These are phyloP conservation scores for Thalassophryne amazonica DNA, from an alignment of 2,797 vertebrate species.

Conservation along the genomic window DNA sequence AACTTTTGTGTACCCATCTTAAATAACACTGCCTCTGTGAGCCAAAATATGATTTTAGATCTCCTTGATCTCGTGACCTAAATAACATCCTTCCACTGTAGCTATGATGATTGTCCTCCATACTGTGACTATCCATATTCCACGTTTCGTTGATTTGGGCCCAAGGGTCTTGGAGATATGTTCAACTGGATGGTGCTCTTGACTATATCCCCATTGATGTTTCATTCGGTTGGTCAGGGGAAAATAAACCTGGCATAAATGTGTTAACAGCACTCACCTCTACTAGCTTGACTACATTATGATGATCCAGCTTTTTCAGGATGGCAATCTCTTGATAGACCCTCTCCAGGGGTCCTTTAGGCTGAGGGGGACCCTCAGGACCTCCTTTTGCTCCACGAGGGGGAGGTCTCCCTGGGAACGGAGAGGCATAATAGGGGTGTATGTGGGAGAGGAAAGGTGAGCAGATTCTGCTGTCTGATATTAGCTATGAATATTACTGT, in stretches of 20 bases:
- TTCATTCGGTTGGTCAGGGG: neutral
- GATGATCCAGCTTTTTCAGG: slow-evolving; percentile 96
- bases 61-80: too few relatives aligned
- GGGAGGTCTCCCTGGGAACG: slow-evolving; percentile 86
- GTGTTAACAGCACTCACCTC: slow-evolving; percentile 77
- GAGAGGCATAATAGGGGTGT: neutral
- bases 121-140: too few relatives aligned
- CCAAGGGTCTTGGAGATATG: too few relatives aligned
- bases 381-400: slow-evolving; percentile 86
- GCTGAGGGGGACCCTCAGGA: slow-evolving; percentile 83
- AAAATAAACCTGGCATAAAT: neutral
- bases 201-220: too few relatives aligned
- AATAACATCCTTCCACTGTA: too few relatives aligned
- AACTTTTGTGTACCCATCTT: too few relatives aligned
- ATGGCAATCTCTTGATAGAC: slow-evolving; percentile 99
- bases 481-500: neutral
- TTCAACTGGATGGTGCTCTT: too few relatives aligned
- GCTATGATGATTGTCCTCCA: too few relatives aligned
- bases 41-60: too few relatives aligned
- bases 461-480: too few relatives aligned
- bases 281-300: slow-evolving; percentile 96
- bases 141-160: too few relatives aligned
- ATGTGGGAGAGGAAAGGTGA: neutral
- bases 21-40: too few relatives aligned
- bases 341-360: slow-evolving; percentile 90